A percentile compares a stretch with the other conserved stretches of the same genome.
Evolutionary conservation across 2,797 vertebrate species (phyloP).

Genomic region (Anguilla pacifica): DNA sequence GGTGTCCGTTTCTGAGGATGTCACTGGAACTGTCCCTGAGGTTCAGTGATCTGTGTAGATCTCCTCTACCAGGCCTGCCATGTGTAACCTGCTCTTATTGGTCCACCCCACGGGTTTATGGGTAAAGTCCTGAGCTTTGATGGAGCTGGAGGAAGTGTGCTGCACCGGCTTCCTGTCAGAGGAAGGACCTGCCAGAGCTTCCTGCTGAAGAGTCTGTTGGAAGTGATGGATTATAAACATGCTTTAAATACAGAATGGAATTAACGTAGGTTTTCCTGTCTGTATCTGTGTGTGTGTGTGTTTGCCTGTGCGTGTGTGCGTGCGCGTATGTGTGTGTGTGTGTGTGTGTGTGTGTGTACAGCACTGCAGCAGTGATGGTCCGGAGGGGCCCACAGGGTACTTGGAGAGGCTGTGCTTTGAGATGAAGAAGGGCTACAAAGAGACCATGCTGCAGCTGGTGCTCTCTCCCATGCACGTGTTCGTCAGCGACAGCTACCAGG

Average conservation of each 20-base stretch:
- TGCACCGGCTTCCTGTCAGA: not conserved
- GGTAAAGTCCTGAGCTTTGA: not conserved
- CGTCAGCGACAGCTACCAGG: constrained; percentile 94
- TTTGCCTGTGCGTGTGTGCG: not conserved
- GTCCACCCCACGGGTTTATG: not conserved
- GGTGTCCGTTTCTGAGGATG: not conserved
- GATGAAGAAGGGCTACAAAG: constrained; percentile 97
- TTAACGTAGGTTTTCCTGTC: not conserved
- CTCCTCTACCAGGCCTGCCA: not conserved
- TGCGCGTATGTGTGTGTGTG: not conserved
- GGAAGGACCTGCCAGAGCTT: not conserved
- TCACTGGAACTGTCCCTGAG: not conserved
- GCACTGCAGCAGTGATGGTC: constrained; percentile 91
- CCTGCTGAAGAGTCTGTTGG: not conserved
- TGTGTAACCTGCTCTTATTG: not conserved
- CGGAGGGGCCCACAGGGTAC: constrained; percentile 90
- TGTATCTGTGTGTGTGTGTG: not conserved
- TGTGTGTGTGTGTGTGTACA: constrained; percentile 53
- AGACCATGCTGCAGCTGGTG: constrained; percentile 94
- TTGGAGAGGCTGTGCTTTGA: constrained; percentile 95
- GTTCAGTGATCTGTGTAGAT: not conserved
- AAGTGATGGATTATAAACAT: constrained; percentile 21
- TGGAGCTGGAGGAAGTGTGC: not conserved
- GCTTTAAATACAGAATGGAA: not conserved
- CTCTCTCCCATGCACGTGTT: constrained; percentile 92